Evolutionary conservation across 2,113 vertebrate genomes (phyloP), one percentile per base, ranked within the genome.

Genomic region (Verasper variegatus): DNA sequence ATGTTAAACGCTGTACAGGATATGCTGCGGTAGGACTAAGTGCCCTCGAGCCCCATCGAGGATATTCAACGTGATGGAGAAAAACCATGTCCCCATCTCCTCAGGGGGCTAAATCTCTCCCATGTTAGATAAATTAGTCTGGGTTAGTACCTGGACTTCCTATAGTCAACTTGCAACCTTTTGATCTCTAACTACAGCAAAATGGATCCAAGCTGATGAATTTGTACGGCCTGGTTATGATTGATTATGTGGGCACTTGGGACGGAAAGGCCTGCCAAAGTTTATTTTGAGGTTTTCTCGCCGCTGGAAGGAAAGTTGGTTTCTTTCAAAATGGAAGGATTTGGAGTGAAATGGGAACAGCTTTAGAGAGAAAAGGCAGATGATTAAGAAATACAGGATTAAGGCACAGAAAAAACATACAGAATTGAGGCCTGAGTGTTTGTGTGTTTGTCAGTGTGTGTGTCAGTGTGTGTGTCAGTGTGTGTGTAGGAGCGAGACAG

Each of bases 121-220:
- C 96, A 98, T 95, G 97, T 97, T 96, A 93, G 96, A 95, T 94
- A 94, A 92, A 95, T 96, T 96, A 95, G 95, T 82, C 88, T 92
- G 90, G 92, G 94, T 94, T 88, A 94, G 90, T 92, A 91, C 95
- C 94, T 94, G 93, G 92, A 96, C 95, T 96, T 93, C 94, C 94
- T 94, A 92, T 92, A 92, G 92, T 93, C 92, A 93, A 89, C 89
- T 83, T 20, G 57, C 87, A 90, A 93, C 92, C 92, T 93, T 93
- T 93, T 93, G 92, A 93, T 93, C 90, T 93, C 87, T 92, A 93
- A 92, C 89, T 87, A 91, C 84, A 23, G 81, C 90, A 90, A 93
- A 93, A 93, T 93, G 88, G 92, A 92, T 93, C 88, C 92, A 93
- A 86, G 92, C 87, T 92, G 92, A 93, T 93, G 92, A 93, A 91